Evolutionary conservation across 2,888 invertebrate genomes (phyloP), one percentile per base, ranked within the genome.

Genomic region (Prosopocoilus inquinatus): DNA sequence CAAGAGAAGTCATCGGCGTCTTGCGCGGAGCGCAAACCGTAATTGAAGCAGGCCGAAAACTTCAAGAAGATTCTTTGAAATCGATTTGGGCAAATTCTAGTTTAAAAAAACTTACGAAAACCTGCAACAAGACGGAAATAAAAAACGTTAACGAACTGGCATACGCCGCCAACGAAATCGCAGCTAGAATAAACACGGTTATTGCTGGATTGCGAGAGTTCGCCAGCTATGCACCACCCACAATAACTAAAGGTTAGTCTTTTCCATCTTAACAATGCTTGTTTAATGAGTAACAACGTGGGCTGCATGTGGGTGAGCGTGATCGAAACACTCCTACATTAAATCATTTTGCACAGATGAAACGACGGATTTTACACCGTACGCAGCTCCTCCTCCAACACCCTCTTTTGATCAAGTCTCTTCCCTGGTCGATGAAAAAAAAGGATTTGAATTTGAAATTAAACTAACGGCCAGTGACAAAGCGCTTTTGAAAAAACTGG

Each of bases 21-120:
- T 69, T 91, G 63, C 82, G 84, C 70, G 90, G 91, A 41, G 75
- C 87, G 53, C 86, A 88, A 67, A 78, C 83, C 46, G 85, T 93
- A 49, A 78, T 82, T 36, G 84, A 85, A 69, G 88, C 90, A 41
- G 80, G 86, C 47, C 69, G 83, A 15, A 86, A 84, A 70, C 75
- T 87, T 57, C 89, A 91, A 71, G 82, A 85, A 69, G 80, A 83
- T 61, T 77, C 81, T 59, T 70, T 84, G 53, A 84, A 80, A 71
- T 76, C 81, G 62, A 73, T 86, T 64, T 86, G 89, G 84, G 79
- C 81, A 73, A 88, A 88, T 74, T 90, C 90, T 12, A 89, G 85
- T 72, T 66, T 90, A 39, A 85, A 81, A 69, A 79, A 81, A 45
- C 64, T 80, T 15, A 28, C 41, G 8, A 46, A 54, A 53, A 54